Evolutionary conservation across 1,140 invertebrate species (phyloP).

Genomic region (Sinella curviseta): DNA sequence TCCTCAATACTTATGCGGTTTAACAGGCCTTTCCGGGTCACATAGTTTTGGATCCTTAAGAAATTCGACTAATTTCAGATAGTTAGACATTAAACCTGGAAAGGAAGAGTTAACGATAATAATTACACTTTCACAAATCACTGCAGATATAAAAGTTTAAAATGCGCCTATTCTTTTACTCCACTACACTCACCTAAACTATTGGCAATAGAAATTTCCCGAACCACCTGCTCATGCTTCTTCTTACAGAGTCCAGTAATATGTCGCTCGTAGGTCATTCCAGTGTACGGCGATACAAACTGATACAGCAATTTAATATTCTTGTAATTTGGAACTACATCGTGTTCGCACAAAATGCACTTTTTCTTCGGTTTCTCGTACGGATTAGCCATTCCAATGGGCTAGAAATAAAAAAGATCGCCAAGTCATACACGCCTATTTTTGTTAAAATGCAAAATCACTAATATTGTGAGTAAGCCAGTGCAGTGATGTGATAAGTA

Average conservation of each 20-base stretch:
- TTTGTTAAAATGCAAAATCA: too few species aligned
- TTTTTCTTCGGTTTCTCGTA: slow-evolving; percentile 70
- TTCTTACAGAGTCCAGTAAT: slow-evolving; percentile 83
- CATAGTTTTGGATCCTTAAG: slow-evolving; percentile 82
- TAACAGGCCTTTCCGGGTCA: slow-evolving; percentile 76
- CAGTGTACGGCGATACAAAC: slow-evolving; percentile 91
- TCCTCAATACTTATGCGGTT: slow-evolving; percentile 71
- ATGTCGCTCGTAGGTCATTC: slow-evolving; percentile 83
- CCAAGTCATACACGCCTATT: not conserved
- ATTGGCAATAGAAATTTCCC: slow-evolving; percentile 72
- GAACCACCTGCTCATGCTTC: slow-evolving; percentile 70
- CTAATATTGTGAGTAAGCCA: too few species aligned
- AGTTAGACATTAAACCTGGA: slow-evolving; percentile 70
- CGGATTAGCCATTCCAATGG: slow-evolving; percentile 76
- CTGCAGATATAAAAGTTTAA: slow-evolving; percentile 32
- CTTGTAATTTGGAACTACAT: slow-evolving; percentile 85
- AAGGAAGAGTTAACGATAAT: slow-evolving; percentile 46
- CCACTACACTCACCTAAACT: slow-evolving; percentile 59
- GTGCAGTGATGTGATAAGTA: too few species aligned
- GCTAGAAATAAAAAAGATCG: slow-evolving; percentile 52
- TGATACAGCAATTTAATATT: slow-evolving; percentile 88
- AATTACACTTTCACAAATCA: slow-evolving; percentile 34
- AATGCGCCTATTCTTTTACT: slow-evolving; percentile 33
- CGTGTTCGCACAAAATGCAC: slow-evolving; percentile 85
- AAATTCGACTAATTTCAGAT: slow-evolving; percentile 74